Evolutionary conservation across 2,888 invertebrate species (phyloP).

Genomic region (Zonitis immaculata): DNA sequence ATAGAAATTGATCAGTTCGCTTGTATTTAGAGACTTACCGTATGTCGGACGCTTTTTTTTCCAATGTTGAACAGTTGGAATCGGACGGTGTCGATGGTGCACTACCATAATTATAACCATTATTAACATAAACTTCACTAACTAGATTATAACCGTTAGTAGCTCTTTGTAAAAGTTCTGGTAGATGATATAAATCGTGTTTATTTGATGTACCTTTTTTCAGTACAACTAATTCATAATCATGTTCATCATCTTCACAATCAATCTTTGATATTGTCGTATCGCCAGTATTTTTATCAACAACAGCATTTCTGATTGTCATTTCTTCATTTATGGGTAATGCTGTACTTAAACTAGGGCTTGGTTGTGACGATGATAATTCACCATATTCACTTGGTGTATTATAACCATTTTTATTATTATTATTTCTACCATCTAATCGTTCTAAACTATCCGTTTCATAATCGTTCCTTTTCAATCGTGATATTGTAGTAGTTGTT

Average conservation of each 20-base stretch:
- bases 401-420: conserved; percentile 50
- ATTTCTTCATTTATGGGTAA: conserved; percentile 76
- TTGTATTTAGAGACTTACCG: no score
- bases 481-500: conserved; percentile 1
- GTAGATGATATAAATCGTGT: conserved; percentile 50
- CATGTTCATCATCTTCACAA: conserved; percentile 43
- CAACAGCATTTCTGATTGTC: conserved; percentile 72
- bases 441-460: conserved; percentile 72
- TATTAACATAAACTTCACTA: conserved; percentile 75
- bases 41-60: conserved; percentile 44
- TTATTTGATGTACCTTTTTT: conserved; percentile 32
- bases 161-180: conserved; percentile 50
- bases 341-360: conserved; percentile 68
- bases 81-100: conserved; percentile 56
- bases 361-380: conserved; percentile 63
- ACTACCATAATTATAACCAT: conserved; percentile 63
- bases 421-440: conserved; percentile 49
- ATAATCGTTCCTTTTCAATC: conserved; percentile 50
- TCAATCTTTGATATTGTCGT: conserved; percentile 50
- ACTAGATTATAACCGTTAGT: conserved; percentile 63
- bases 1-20: no score
- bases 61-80: conserved; percentile 55
- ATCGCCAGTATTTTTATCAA: conserved; percentile 59
- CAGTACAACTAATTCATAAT: conserved; percentile 49
- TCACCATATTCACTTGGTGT: conserved; percentile 63